Evolutionary conservation across 2,888 invertebrate species (phyloP), one percentile per base, ranked within the genome.

Genomic region (Synergus gifuensis): DNA sequence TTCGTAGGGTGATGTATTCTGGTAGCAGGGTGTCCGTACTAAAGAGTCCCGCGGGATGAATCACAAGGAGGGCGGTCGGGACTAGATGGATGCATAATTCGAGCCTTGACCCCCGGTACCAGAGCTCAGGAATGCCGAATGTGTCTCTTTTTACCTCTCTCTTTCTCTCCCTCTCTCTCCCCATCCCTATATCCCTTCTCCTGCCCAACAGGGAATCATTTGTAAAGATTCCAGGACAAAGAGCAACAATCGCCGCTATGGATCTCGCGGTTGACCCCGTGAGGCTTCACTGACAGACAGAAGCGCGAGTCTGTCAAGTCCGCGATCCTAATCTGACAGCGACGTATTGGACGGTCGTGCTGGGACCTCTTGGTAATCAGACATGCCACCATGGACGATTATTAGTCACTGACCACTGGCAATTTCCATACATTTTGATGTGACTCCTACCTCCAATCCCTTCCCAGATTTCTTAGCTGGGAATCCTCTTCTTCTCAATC

Each of bases 251-350:
- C 87, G 85, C 79, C 84, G 86, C 85, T 87, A 88, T 87, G 89
- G 85, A 89, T 89, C 88, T 89, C 84, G 84, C 79, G 85, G 85
- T 87, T 90, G 88, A 88, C 88, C 88, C 86, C 86, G 84, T 84
- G 85, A 85, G 83, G 84, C 85, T 85, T 85, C 86, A 86, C 87
- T 87, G 88, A 91, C 91, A 87, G 91, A 91, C 91, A 91, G 91
- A 91, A 91, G 91, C 91, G 91, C 90, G 90, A 91, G 91, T 88
- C 90, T 90, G 91, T 91, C 91, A 91, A 91, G 89, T 87, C 86
- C 84, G 88, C 89, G 91, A 91, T 91, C 89, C 89, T 91, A 91
- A 91, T 91, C 91, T 91, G 91, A 91, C 91, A 90, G 89, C 88
- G 89, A 91, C 89, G 90, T 91, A 91, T 91, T 89, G 89, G 89